phyloP scores from a whole-genome alignment of 1,140 invertebrate genomes.

The Macrosteles quadrilineatus region DNA sequence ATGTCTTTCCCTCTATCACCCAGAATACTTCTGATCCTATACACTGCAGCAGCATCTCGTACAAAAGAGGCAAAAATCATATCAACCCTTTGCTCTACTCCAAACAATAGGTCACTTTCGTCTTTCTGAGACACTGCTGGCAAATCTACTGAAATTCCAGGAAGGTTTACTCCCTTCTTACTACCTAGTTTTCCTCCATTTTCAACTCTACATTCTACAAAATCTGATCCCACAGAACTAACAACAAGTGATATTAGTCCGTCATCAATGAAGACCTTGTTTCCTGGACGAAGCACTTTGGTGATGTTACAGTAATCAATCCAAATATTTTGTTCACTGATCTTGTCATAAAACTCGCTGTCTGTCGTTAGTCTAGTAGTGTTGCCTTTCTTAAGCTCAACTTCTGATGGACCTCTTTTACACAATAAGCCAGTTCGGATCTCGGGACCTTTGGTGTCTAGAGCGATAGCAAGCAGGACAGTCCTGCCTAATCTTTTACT shows the following conservation, averaged over 20 bases:
- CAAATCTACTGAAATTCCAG: conserved; percentile 92
- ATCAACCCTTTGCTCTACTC: conserved; percentile 93
- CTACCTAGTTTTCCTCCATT: conserved; percentile 97
- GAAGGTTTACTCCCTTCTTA: conserved; percentile 95
- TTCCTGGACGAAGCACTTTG: conserved; percentile 87
- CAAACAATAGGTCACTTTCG: conserved; percentile 90
- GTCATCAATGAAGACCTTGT: conserved; percentile 93
- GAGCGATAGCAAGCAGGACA: conserved; percentile 91
- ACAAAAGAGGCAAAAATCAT: conserved; percentile 99
- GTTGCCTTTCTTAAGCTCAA: conserved; percentile 85
- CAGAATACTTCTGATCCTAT: conserved; percentile 85
- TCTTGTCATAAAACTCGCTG: conserved; percentile 77
- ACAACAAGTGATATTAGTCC: conserved; percentile 95
- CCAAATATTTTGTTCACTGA: conserved; percentile 73
- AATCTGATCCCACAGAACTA: conserved; percentile 57
- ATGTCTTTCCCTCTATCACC: conserved; percentile 93
- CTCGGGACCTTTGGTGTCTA: conserved; percentile 98
- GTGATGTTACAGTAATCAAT: conserved; percentile 94
- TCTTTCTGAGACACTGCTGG: conserved; percentile 99
- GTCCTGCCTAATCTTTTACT: conserved; percentile 70
- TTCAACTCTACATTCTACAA: conserved; percentile 81
- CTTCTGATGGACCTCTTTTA: conserved; percentile 87
- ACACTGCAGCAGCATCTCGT: conserved; percentile 84
- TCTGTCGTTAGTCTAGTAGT: conserved; percentile 89
- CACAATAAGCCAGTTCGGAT: conserved; percentile 93